Conservation (phyloP, 1,140 invertebrate species). For the Polyergus mexicanus region DNA sequence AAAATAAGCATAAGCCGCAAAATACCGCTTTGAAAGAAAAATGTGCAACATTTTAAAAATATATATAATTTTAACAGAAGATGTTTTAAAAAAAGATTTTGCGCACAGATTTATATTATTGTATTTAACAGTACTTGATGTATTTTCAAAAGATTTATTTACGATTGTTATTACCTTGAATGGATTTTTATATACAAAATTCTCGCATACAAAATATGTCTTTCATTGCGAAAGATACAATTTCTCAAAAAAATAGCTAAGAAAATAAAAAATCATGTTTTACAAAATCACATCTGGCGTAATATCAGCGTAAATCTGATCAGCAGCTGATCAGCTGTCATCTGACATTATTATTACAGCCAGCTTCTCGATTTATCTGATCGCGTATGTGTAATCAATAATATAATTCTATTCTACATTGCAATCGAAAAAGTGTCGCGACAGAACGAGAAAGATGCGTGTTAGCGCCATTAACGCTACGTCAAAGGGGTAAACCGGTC, state of each 20-base stretch:
- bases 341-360: neutral
- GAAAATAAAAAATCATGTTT: neutral
- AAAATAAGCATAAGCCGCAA: neutral
- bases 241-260: neutral
- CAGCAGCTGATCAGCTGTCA: too few relatives aligned
- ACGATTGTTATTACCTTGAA: neutral
- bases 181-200: neutral
- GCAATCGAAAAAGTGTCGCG: neutral
- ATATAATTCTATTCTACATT: neutral
- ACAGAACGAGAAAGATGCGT: slow-evolving; percentile 12
- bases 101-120: neutral
- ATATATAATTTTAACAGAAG: neutral
- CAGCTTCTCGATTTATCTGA: neutral
- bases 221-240: neutral
- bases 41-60: neutral
- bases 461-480: slow-evolving; percentile 68
- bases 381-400: neutral
- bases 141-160: neutral
- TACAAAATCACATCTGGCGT: neutral
- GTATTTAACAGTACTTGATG: slow-evolving; percentile 4
- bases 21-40: neutral
- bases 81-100: slow-evolving; percentile 3
- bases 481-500: slow-evolving; percentile 54
- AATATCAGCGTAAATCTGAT: neutral
- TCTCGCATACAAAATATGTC: neutral